phyloP scores from a whole-genome alignment of 2,888 invertebrate species.

The Ryuthela nishihirai region DNA sequence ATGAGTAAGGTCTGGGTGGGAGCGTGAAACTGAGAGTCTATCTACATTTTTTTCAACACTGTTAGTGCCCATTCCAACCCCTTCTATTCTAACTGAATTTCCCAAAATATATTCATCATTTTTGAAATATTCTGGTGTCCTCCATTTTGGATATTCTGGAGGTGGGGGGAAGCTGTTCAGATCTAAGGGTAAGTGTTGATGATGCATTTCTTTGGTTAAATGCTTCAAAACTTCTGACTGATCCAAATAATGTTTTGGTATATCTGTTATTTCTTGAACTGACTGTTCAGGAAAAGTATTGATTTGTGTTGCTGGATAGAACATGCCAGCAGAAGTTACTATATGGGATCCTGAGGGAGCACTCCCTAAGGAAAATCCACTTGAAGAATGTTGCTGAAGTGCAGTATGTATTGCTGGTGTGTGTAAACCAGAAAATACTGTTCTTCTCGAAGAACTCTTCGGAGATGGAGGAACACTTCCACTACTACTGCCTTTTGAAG shows the following conservation, averaged over 20 bases:
- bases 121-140: constrained; percentile 15
- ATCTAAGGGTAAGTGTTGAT: constrained; percentile 39
- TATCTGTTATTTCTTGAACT: constrained; percentile 70
- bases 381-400: constrained; percentile 17
- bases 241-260: constrained; percentile 76
- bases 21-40: constrained; percentile 59
- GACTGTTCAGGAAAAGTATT: constrained; percentile 53
- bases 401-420: constrained; percentile 5
- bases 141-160: constrained; percentile 46
- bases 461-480: constrained; percentile 29
- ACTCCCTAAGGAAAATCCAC: constrained; percentile 13
- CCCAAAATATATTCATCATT: constrained; percentile 15
- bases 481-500: constrained; percentile 10
- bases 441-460: constrained; percentile 16
- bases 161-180: constrained; percentile 46
- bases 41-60: constrained; percentile 22
- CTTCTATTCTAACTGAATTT: constrained; percentile 12
- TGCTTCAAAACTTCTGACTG: constrained; percentile 80
- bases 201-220: constrained; percentile 70
- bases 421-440: constrained; percentile 9
- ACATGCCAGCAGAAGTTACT: no score
- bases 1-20: constrained; percentile 77
- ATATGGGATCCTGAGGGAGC: no score
- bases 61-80: constrained; percentile 9
- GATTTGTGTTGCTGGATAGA: no score